Conservation (phyloP, 1,140 invertebrate species). For the Augochlora pura region DNA sequence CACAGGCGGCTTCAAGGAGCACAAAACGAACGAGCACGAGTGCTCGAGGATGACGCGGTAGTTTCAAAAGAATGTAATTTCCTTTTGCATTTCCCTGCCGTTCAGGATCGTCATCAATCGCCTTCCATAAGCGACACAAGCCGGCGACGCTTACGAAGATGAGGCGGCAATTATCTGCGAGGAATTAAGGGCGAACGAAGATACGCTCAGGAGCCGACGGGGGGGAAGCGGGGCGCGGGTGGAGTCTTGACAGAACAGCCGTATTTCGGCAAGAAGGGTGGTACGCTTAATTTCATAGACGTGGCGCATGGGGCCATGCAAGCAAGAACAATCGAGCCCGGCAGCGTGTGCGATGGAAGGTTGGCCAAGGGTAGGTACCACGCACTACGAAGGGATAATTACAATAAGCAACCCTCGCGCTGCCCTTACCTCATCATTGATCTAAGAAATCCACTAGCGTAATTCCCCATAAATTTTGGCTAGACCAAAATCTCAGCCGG, state of each 20-base stretch:
- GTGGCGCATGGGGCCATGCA: slow-evolving; percentile 59
- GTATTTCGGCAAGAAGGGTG: slow-evolving; percentile 64
- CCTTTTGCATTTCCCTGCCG: slow-evolving; percentile 19
- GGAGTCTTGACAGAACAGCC: slow-evolving; percentile 61
- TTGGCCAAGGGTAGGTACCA: slow-evolving; percentile 57
- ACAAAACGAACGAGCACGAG: background rate
- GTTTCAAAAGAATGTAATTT: slow-evolving; percentile 51
- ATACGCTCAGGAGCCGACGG: slow-evolving; percentile 29
- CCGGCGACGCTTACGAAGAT: slow-evolving; percentile 51
- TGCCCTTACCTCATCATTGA: slow-evolving; percentile 58
- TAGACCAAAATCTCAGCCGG: background rate
- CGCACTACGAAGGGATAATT: slow-evolving; percentile 65
- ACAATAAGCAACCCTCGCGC: slow-evolving; percentile 65
- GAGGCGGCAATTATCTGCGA: slow-evolving; percentile 61
- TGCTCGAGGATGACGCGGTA: slow-evolving; percentile 22
- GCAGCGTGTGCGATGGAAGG: slow-evolving; percentile 60
- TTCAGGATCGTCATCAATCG: slow-evolving; percentile 34
- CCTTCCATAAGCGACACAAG: slow-evolving; percentile 23
- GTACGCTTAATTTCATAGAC: slow-evolving; percentile 68
- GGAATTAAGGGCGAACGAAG: slow-evolving; percentile 63
- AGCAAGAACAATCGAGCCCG: slow-evolving; percentile 67
- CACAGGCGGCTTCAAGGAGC: background rate
- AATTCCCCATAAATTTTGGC: slow-evolving; percentile 48
- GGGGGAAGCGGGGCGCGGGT: background rate
- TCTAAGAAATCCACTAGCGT: slow-evolving; percentile 62